These are phyloP conservation scores for Pseudochromis fuscus DNA, from an alignment of 2,797 vertebrate species.

Conservation along the genomic window DNA sequence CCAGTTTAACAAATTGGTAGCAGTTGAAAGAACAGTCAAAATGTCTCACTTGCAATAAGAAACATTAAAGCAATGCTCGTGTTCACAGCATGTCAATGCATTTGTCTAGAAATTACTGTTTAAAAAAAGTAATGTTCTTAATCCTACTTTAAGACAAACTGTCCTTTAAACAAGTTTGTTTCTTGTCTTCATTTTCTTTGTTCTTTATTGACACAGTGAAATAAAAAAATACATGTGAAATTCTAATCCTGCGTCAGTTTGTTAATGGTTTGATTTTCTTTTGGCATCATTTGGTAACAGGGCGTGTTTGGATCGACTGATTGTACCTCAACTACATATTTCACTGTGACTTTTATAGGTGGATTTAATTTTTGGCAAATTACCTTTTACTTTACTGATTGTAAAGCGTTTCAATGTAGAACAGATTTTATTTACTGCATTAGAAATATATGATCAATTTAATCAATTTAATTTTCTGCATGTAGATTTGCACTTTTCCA, in stretches of 20 bases:
- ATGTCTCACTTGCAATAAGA: conserved; percentile 3
- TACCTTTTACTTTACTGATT: neutral
- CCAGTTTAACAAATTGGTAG: conserved; percentile 15
- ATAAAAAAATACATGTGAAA: neutral
- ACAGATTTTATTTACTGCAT: neutral
- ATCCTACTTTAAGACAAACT: no score
- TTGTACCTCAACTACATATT: neutral
- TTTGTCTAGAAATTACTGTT: neutral
- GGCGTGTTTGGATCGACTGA: no score
- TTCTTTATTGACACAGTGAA: neutral
- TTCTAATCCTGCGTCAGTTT: neutral
- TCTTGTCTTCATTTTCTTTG: neutral
- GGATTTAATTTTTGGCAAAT: neutral
- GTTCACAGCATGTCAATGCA: neutral
- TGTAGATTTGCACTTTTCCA: conserved; percentile 14
- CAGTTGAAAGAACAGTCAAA: conserved; percentile 5
- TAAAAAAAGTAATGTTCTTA: no score
- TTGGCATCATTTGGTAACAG: neutral
- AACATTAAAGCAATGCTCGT: neutral
- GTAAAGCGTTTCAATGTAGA: neutral
- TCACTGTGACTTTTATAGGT: neutral
- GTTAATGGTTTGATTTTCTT: no score
- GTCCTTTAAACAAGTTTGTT: neutral
- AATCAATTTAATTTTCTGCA: no score
- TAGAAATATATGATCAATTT: no score